These are phyloP conservation scores for Tinea semifulvella DNA, from an alignment of 2,888 invertebrate species.

Conservation along the genomic window DNA sequence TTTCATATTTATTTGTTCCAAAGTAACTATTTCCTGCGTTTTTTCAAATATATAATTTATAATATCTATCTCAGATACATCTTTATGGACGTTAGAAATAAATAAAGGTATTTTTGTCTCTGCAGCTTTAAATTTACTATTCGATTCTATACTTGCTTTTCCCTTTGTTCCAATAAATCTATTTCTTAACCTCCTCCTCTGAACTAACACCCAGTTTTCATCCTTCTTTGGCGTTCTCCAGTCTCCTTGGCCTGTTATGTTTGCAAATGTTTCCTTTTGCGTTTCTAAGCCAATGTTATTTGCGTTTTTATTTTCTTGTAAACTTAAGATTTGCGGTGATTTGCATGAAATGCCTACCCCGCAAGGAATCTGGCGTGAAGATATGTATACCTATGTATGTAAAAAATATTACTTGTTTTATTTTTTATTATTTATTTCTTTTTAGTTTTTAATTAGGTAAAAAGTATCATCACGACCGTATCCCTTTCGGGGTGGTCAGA, in stretches of 20 bases:
- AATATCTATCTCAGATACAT: not conserved
- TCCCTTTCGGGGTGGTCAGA: no score
- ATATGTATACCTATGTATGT: no score
- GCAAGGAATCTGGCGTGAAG: no score
- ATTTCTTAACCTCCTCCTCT: not conserved
- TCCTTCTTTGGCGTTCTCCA: no score
- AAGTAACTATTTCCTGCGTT: not conserved
- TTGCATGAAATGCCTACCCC: no score
- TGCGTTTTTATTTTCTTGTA: no score
- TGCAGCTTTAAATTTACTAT: slow-evolving; percentile 10
- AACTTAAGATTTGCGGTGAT: no score
- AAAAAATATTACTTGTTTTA: no score
- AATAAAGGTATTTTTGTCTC: slow-evolving; percentile 9
- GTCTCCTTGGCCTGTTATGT: not conserved
- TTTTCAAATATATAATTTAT: not conserved
- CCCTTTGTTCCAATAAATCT: slow-evolving; percentile 4
- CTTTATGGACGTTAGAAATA: slow-evolving; percentile 6
- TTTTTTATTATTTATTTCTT: no score
- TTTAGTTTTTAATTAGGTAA: no score
- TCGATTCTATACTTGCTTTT: not conserved
- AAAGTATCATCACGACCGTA: no score
- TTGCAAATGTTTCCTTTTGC: not conserved
- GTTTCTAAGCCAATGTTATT: no score
- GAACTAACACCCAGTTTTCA: not conserved
- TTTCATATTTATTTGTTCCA: not conserved